Conservation (phyloP, 2,888 invertebrate genomes). For the Epiblema foenella region DNA sequence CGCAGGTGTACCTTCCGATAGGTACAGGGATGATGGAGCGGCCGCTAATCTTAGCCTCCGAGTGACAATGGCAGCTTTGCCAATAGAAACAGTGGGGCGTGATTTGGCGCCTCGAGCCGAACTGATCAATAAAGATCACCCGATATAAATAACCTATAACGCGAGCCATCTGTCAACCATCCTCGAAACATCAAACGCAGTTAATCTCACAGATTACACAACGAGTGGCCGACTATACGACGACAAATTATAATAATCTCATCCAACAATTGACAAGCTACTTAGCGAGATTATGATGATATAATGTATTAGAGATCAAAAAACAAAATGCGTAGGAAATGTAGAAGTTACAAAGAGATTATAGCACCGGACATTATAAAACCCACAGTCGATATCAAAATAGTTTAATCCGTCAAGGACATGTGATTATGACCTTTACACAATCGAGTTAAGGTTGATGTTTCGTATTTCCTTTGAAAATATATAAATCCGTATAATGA, state of each 20-base stretch:
- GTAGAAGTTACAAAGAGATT: conserved; percentile 69
- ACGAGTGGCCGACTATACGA: conserved; percentile 22
- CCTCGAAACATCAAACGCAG: conserved; percentile 52
- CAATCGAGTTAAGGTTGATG: conserved; percentile 61
- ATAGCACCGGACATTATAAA: conserved; percentile 80
- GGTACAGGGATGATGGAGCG: conserved; percentile 58
- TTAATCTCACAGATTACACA: conserved; percentile 44
- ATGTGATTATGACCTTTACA: conserved; percentile 63
- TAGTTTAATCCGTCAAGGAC: conserved; percentile 63
- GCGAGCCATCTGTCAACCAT: conserved; percentile 60
- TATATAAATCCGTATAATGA: conserved; percentile 71
- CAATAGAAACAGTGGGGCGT: conserved; percentile 73
- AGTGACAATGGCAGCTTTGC: conserved; percentile 67
- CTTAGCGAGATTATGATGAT: conserved; percentile 59
- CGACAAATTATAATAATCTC: conserved; percentile 51
- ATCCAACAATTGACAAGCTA: conserved; percentile 64
- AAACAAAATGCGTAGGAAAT: conserved; percentile 62
- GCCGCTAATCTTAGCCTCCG: conserved; percentile 56
- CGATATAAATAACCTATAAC: conserved; percentile 62
- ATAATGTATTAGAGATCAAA: conserved; percentile 63
- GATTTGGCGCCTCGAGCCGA: conserved; percentile 65
- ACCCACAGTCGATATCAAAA: conserved; percentile 74
- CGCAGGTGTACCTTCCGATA: conserved; percentile 59
- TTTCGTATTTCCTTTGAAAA: conserved; percentile 63
- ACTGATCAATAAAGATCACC: conserved; percentile 69